phyloP scores from a whole-genome alignment of 2,113 vertebrate species.

The Archocentrus centrarchus region DNA sequence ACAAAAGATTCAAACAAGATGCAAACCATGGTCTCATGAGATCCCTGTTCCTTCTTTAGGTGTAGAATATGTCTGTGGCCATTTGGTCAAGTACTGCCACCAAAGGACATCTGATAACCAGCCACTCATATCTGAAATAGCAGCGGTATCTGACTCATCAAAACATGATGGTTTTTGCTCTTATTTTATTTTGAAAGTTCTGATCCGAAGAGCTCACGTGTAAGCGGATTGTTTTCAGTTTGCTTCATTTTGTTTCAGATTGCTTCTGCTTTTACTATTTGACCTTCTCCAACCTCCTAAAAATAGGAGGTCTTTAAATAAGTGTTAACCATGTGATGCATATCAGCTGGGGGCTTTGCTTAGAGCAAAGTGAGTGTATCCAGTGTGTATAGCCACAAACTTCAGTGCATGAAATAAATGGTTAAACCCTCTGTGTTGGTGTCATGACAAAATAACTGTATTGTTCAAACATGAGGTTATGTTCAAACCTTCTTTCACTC shows the following conservation, averaged over 20 bases:
- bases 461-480: neutral
- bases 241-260: neutral
- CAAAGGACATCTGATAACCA: neutral
- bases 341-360: neutral
- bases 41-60: neutral
- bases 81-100: neutral
- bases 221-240: neutral
- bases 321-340: neutral
- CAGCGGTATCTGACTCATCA: neutral
- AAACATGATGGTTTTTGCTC: neutral
- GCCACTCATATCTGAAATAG: neutral
- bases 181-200: neutral
- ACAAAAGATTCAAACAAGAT: neutral
- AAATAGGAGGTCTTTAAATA: neutral
- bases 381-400: neutral
- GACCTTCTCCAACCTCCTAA: neutral
- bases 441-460: slow-evolving; percentile 9
- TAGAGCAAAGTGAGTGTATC: neutral
- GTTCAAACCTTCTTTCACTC: neutral
- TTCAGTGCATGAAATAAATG: neutral
- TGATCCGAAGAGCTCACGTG: neutral
- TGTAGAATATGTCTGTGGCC: neutral
- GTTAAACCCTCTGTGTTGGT: neutral
- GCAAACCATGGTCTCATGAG: neutral
- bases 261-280: neutral